Evolutionary conservation across 2,797 vertebrate genomes (phyloP), one percentile per base, ranked within the genome.

Genomic region (Chrysocyon brachyurus): DNA sequence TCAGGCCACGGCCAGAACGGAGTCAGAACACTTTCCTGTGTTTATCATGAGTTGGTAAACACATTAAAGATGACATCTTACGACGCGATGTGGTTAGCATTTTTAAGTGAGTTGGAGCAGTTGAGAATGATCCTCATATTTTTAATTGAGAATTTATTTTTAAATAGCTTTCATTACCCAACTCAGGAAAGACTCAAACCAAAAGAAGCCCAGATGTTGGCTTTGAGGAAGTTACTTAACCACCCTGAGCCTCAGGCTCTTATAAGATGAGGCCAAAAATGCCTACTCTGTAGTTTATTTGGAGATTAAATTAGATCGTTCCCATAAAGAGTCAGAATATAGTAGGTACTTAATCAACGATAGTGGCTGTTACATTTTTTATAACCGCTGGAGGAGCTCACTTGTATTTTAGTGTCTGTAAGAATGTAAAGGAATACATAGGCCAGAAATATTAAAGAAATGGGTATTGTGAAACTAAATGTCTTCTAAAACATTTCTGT

Each of bases 101-200:
- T 57, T 87, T 82, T 12, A 63, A 78, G 59, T 83, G 81, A 75
- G 88, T 46, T 54, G 68, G 52, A 90, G 81, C 3, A 15, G 8
- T 64, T 31, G 88, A 92, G 85, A 87, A 46, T 61, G 82, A 56
- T 52, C 83, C 36, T 95, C 82, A 12, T 46, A 70, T 59, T 92
- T 82, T 90, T 86, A 63, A 88, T 10, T 61, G 92, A 86, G n/a
- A 88, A 78, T 93, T 97, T 93, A 87, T 96, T 96, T 95, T 97
- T 66, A 83, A 95, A 90, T 54, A 63, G 22, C 68, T 90, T 93
- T 86, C 22, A 9, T 88, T 86, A 61, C 66, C 89, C 59, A 59
- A 40, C 92, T 87, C 1, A 46, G n/a, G 64, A 64, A 87, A 70
- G 61, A 64, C 36, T 70, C n/a, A 3, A 5, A 19, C 11, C n/a